Evolutionary conservation across 2,888 invertebrate species (phyloP).

Genomic region (Hipparchia sbordonii): DNA sequence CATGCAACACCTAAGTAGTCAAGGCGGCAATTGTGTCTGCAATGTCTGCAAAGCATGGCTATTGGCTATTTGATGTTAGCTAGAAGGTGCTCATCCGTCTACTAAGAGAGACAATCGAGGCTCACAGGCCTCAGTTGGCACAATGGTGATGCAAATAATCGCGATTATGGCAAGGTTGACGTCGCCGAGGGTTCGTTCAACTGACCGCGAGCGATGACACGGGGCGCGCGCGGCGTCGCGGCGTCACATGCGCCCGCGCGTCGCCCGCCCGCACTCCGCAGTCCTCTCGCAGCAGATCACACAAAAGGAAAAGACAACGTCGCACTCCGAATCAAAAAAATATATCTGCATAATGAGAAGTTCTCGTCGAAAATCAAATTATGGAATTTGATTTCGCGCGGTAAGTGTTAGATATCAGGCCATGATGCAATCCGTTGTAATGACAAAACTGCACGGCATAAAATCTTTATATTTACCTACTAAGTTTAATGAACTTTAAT

Average conservation of each 20-base stretch:
- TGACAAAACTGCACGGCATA: conserved; percentile 36
- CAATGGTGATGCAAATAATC: conserved; percentile 81
- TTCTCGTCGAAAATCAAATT: conserved; percentile 2
- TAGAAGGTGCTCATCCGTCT: conserved; percentile 40
- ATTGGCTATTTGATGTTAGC: background rate
- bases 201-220: conserved; percentile 83
- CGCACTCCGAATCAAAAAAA: background rate
- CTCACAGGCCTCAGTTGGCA: conserved; percentile 63
- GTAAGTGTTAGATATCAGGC: background rate
- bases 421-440: conserved; percentile 42
- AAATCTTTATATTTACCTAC: conserved; percentile 21
- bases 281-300: conserved; percentile 29
- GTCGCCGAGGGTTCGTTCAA: conserved; percentile 81
- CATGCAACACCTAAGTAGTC: too few species aligned
- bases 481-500: conserved; percentile 35
- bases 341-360: background rate
- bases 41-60: background rate
- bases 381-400: background rate
- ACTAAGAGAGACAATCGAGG: conserved; percentile 61
- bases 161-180: conserved; percentile 82
- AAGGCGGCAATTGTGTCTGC: background rate
- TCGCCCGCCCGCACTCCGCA: conserved; percentile 40
- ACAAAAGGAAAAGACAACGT: conserved; percentile 19
- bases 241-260: conserved; percentile 53
- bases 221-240: conserved; percentile 72